A percentile compares a stretch with the other conserved stretches of the same genome.
These are phyloP conservation scores for Teinopalpus imperialis DNA, from an alignment of 2,888 invertebrate species.

Conservation along the genomic window DNA sequence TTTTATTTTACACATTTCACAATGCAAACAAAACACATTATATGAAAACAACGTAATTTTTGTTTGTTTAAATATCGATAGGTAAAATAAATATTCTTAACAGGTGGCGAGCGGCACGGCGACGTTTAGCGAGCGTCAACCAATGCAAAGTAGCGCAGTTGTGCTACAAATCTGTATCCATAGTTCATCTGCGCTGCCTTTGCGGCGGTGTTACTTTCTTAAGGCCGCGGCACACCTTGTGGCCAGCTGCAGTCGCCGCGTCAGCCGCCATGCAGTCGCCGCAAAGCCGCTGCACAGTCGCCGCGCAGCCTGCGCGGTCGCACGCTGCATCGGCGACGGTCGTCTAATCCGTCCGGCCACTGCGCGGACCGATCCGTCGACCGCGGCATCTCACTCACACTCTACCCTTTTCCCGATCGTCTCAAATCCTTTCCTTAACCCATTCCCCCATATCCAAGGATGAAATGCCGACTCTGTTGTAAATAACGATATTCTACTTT, in stretches of 20 bases:
- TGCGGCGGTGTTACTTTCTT: constrained; percentile 4
- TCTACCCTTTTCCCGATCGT: constrained; percentile 35
- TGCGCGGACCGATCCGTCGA: constrained; percentile 59
- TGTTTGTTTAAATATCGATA: neutral
- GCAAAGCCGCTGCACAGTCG: constrained; percentile 35
- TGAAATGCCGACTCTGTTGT: constrained; percentile 68
- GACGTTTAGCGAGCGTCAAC: constrained; percentile 56
- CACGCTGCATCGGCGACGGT: constrained; percentile 52
- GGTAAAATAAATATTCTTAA: constrained; percentile 3
- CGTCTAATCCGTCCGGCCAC: constrained; percentile 49
- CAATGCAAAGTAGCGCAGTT: constrained; percentile 38
- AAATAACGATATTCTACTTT: constrained; percentile 79
- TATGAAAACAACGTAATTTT: no score
- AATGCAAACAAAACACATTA: no score
- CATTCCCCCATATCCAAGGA: constrained; percentile 32
- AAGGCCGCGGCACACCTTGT: constrained; percentile 33
- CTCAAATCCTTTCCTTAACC: constrained; percentile 36
- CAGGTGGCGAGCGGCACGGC: constrained; percentile 81
- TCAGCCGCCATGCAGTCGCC: constrained; percentile 38
- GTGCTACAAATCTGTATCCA: constrained; percentile 1
- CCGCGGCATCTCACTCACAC: constrained; percentile 60
- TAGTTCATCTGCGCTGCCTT: constrained; percentile 9
- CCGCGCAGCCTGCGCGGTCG: constrained; percentile 38
- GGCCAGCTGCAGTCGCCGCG: constrained; percentile 34
- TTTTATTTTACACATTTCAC: constrained; percentile 1